These are phyloP conservation scores for Cabera pusaria DNA, from an alignment of 2,888 invertebrate species.

Conservation along the genomic window DNA sequence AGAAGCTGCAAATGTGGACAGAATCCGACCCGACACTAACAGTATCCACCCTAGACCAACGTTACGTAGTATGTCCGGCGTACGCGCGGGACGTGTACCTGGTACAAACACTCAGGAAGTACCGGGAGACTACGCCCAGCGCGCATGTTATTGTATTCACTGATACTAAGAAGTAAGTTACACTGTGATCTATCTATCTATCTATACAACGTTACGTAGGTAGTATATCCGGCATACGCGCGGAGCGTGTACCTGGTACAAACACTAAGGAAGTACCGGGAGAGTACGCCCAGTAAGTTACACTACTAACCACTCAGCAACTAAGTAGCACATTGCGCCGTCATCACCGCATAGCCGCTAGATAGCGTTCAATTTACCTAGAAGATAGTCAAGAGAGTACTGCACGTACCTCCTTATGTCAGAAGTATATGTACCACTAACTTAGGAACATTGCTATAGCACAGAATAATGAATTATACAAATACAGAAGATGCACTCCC, in stretches of 20 bases:
- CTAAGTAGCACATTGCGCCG: no score
- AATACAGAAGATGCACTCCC: no score
- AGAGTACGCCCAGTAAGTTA: slow-evolving; percentile 87
- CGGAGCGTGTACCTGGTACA: slow-evolving; percentile 96
- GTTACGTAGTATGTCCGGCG: slow-evolving; percentile 94
- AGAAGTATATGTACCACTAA: no score
- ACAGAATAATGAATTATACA: no score
- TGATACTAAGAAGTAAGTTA: slow-evolving; percentile 95
- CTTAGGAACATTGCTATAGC: no score
- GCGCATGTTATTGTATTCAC: slow-evolving; percentile 97
- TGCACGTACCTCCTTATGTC: no score
- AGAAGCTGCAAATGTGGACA: slow-evolving; percentile 83
- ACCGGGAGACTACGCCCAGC: slow-evolving; percentile 87
- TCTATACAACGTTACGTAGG: no score
- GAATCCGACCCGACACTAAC: slow-evolving; percentile 90
- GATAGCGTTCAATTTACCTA: no score
- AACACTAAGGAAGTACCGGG: slow-evolving; percentile 89
- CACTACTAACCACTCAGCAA: no score
- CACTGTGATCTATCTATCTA: no score
- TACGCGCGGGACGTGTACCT: slow-evolving; percentile 97
- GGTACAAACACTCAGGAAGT: slow-evolving; percentile 91
- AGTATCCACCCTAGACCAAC: slow-evolving; percentile 94
- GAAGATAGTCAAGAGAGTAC: no score
- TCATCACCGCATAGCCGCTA: no score
- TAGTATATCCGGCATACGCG: slow-evolving; percentile 95